Evolutionary conservation across 2,797 vertebrate genomes (phyloP).

Genomic region (Poecile montanus): DNA sequence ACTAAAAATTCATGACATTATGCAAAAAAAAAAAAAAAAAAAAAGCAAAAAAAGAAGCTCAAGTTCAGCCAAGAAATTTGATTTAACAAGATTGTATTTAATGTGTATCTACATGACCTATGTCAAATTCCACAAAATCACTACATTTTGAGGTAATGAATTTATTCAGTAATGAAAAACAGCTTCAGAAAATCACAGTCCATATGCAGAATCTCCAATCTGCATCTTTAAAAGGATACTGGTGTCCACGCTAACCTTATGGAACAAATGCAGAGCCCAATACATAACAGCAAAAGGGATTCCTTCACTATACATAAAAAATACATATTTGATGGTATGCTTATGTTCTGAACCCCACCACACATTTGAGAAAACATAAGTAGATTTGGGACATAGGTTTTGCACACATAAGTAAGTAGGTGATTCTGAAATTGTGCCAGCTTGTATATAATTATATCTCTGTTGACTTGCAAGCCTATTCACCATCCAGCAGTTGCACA

Average conservation of each 20-base stretch:
- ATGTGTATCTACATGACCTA: background rate
- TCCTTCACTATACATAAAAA: background rate
- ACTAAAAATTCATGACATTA: background rate
- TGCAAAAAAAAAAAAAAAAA: background rate
- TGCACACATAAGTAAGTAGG: background rate
- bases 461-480: background rate
- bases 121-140: background rate
- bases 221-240: background rate
- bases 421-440: background rate
- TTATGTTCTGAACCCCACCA: background rate
- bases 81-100: background rate
- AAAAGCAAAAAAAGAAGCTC: background rate
- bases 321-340: background rate
- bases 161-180: background rate
- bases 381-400: background rate
- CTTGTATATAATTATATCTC: background rate
- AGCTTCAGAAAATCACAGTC: background rate
- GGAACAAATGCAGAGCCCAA: background rate
- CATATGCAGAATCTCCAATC: background rate
- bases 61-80: background rate
- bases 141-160: background rate
- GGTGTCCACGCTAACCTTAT: background rate
- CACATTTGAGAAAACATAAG: background rate
- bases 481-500: background rate
- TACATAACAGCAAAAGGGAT: background rate